phyloP scores from a whole-genome alignment of 2,888 invertebrate genomes.

The Drosophila ochracea region DNA sequence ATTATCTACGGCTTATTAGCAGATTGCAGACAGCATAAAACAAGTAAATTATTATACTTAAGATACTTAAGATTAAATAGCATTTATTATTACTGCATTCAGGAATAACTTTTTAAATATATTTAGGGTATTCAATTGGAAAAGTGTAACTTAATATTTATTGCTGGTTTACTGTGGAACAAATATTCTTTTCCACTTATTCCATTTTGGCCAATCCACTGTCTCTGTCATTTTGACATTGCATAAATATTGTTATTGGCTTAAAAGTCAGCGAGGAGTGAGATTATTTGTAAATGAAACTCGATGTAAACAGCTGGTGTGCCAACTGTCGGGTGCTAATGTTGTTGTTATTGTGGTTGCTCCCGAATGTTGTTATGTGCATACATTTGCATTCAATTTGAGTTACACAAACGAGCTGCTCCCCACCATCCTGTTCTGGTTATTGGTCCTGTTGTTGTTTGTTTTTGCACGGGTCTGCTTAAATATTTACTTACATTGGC shows the following conservation, averaged over 20 bases:
- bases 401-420: conserved; percentile 29
- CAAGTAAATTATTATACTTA: neutral
- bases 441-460: conserved; percentile 20
- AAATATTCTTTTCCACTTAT: neutral
- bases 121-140: neutral
- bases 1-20: neutral
- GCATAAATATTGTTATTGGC: conserved; percentile 53
- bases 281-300: conserved; percentile 36
- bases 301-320: conserved; percentile 53
- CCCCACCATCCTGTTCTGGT: neutral
- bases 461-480: conserved; percentile 37
- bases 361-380: conserved; percentile 42
- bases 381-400: conserved; percentile 69
- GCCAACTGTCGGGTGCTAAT: conserved; percentile 33
- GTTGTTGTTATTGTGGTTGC: conserved; percentile 30
- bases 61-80: neutral
- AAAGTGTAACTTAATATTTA: neutral
- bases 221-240: conserved; percentile 7
- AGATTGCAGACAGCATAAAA: neutral
- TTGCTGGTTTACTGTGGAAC: neutral
- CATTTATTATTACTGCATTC: neutral
- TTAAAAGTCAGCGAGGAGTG: conserved; percentile 38
- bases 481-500: conserved; percentile 57
- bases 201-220: neutral
- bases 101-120: neutral